phyloP scores from a whole-genome alignment of 2,797 vertebrate genomes.

The Typhlichthys subterraneus region DNA sequence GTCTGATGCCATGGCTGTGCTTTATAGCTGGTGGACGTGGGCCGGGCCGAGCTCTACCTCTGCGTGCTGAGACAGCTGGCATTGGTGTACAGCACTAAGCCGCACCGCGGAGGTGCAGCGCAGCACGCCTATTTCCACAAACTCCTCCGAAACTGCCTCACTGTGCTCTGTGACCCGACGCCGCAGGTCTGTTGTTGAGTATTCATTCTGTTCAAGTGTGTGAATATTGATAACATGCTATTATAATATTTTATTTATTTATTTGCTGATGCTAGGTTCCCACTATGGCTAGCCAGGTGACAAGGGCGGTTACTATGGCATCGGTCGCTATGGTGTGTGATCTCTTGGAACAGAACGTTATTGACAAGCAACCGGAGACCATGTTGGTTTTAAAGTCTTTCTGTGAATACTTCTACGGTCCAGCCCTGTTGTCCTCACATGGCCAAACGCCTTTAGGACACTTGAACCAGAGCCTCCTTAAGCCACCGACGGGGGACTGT shows the following conservation, averaged over 20 bases:
- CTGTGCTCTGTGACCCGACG: constrained; percentile 70
- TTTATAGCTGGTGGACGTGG: constrained; percentile 73
- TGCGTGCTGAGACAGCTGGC: constrained; percentile 79
- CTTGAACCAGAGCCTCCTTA: constrained; percentile 79
- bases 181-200: constrained; percentile 62
- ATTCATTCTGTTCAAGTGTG: background rate
- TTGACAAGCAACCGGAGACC: constrained; percentile 56
- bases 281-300: constrained; percentile 79
- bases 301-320: constrained; percentile 81
- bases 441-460: constrained; percentile 41
- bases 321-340: constrained; percentile 81
- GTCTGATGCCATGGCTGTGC: background rate
- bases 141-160: constrained; percentile 74
- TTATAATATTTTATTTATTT: constrained; percentile 2
- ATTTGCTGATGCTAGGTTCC: constrained; percentile 68
- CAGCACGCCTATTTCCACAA: constrained; percentile 74
- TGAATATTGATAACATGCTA: background rate
- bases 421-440: constrained; percentile 35
- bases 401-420: constrained; percentile 70
- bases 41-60: constrained; percentile 87
- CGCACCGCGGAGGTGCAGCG: constrained; percentile 56
- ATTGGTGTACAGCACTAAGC: constrained; percentile 54
- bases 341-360: constrained; percentile 58
- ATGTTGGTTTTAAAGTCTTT: constrained; percentile 65
- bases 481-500: constrained; percentile 70